Conservation (phyloP, 2,797 vertebrate species). For the Sciaenops ocellatus region DNA sequence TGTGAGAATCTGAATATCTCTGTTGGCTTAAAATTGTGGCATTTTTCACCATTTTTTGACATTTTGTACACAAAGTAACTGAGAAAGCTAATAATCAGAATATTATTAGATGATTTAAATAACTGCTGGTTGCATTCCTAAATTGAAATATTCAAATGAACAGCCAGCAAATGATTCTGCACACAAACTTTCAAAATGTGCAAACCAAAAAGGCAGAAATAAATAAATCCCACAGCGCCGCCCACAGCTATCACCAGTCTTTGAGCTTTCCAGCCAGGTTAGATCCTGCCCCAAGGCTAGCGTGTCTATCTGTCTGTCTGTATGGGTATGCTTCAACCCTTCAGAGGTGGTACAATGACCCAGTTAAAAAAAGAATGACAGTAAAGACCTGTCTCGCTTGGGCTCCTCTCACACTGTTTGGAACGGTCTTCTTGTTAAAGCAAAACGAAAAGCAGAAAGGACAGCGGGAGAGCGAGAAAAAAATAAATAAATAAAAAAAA, state of each 20-base stretch:
- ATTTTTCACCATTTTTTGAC: neutral
- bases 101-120: conserved; percentile 4
- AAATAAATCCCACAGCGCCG: conserved; percentile 43
- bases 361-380: conserved; percentile 56
- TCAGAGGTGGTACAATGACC: conserved; percentile 70
- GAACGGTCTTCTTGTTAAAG: conserved; percentile 59
- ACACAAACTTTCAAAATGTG: conserved; percentile 50
- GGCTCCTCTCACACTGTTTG: conserved; percentile 50
- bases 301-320: conserved; percentile 55
- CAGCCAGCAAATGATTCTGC: conserved; percentile 13
- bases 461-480: conserved; percentile 55
- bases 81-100: neutral
- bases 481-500: conserved; percentile 42
- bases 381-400: conserved; percentile 49
- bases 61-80: neutral
- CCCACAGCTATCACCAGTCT: conserved; percentile 50
- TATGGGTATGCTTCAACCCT: conserved; percentile 55
- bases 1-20: neutral
- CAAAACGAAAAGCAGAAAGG: conserved; percentile 53
- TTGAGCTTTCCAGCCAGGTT: conserved; percentile 58
- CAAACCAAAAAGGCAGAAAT: conserved; percentile 45
- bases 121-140: neutral
- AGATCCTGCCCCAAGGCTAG: conserved; percentile 56
- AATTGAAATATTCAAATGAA: conserved; percentile 19
- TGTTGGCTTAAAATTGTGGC: neutral